Percentiles rank a stretch among this genome's conserved stretches.
These are phyloP conservation scores for Python bivittatus DNA, from an alignment of 2,113 vertebrate genomes.

Conservation along the genomic window DNA sequence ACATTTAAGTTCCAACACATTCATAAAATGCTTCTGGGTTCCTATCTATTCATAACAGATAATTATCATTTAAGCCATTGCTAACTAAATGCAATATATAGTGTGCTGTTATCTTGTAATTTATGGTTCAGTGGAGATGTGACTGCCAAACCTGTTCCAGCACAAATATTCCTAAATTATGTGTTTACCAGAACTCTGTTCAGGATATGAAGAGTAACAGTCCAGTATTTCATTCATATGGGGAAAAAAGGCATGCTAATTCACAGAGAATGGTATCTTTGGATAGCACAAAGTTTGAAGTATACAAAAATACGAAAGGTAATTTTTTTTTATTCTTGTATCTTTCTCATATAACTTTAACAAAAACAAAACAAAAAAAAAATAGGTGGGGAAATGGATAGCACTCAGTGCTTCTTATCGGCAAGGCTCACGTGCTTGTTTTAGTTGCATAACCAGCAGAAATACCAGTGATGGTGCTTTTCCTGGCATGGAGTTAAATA, in stretches of 20 bases:
- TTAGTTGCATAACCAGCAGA: background rate
- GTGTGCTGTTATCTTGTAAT: background rate
- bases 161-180: background rate
- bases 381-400: background rate
- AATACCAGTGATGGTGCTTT: background rate
- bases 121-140: background rate
- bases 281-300: background rate
- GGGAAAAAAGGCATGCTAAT: background rate
- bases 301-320: background rate
- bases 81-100: background rate
- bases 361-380: background rate
- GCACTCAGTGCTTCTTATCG: background rate
- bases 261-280: background rate
- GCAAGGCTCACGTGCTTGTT: background rate
- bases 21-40: slow-evolving; percentile 19
- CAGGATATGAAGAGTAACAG: background rate
- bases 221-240: background rate
- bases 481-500: slow-evolving; percentile 48
- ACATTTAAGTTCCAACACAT: background rate
- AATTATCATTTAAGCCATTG: background rate
- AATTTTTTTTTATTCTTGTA: background rate
- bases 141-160: background rate
- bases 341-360: background rate
- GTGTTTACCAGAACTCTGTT: background rate
- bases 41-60: background rate